Conservation (phyloP, 2,113 vertebrate genomes). For the Polypterus bichir region DNA sequence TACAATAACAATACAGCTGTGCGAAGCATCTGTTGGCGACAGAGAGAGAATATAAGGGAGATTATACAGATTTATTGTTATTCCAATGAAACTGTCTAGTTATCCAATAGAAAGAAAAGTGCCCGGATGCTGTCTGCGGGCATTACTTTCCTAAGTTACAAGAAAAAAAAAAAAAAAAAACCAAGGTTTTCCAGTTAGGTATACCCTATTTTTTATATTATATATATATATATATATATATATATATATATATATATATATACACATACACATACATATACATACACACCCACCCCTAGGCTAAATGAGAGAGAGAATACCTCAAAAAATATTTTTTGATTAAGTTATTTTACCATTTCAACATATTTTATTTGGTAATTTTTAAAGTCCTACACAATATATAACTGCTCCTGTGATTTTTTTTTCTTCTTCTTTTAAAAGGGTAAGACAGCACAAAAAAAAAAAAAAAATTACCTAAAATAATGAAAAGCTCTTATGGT, state of each 20-base stretch:
- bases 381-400: neutral
- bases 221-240: neutral
- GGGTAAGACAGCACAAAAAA: neutral
- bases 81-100: neutral
- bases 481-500: no score
- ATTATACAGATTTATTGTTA: no score
- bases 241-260: neutral
- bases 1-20: no score
- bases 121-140: neutral
- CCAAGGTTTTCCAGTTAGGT: no score
- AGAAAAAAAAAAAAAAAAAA: neutral
- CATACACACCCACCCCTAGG: neutral
- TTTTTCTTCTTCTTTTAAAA: neutral
- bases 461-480: no score
- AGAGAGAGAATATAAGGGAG: no score
- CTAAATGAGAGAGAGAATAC: no score
- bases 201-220: no score
- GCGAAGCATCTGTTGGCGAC: no score
- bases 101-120: neutral
- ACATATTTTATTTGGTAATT: conserved; percentile 5
- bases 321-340: no score
- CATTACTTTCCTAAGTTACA: neutral
- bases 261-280: neutral
- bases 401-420: neutral
- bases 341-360: no score